Conservation (phyloP, 2,888 invertebrate genomes). For the Bibio marci region DNA sequence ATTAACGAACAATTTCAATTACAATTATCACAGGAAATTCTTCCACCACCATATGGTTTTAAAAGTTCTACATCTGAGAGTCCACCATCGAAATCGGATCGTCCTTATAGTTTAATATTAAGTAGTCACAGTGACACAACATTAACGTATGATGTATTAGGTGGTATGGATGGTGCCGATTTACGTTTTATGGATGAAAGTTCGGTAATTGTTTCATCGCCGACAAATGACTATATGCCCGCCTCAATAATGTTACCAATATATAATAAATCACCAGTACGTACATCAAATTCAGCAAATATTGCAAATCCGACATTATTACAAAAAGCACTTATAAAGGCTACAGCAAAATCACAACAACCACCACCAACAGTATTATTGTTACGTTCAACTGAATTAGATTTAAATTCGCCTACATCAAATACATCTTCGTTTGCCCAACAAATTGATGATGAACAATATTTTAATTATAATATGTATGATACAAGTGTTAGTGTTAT, state of each 20-base stretch:
- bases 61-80: conserved; percentile 49
- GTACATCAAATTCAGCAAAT: conserved; percentile 16
- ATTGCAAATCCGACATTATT: conserved; percentile 46
- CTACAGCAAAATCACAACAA: conserved; percentile 40
- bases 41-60: conserved; percentile 58
- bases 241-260: conserved; percentile 43
- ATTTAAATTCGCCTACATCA: conserved; percentile 3
- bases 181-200: conserved; percentile 84
- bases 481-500: conserved; percentile 54
- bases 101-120: conserved; percentile 37
- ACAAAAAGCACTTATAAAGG: conserved; percentile 55
- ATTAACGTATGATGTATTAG: conserved; percentile 55
- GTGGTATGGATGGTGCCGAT: conserved; percentile 71
- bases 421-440: not conserved
- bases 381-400: conserved; percentile 9
- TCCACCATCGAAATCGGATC: conserved; percentile 38
- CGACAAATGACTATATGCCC: conserved; percentile 60
- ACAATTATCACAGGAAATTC: conserved; percentile 43
- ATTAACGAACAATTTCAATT: conserved; percentile 20
- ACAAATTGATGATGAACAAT: not conserved
- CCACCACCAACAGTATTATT: conserved; percentile 15
- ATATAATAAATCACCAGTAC: conserved; percentile 40
- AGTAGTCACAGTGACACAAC: conserved; percentile 36
- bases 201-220: conserved; percentile 63
- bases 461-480: conserved; percentile 34